phyloP scores from a whole-genome alignment of 2,113 vertebrate genomes.

The Ursus arctos region DNA sequence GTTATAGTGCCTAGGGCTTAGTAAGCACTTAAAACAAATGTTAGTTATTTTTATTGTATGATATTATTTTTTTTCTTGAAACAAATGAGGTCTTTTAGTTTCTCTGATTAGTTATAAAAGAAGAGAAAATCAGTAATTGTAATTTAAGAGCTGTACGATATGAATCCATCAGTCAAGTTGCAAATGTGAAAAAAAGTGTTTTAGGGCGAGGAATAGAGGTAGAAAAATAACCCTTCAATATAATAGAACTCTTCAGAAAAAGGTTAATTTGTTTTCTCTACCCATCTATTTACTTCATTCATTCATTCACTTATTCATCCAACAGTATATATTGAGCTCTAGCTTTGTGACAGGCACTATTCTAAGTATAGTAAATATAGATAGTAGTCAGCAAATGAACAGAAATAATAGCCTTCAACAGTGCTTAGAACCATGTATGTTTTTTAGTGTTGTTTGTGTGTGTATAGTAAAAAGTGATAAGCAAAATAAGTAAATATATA shows the following conservation, averaged over 20 bases:
- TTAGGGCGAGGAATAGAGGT: background rate
- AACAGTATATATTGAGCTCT: background rate
- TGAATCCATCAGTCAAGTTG: background rate
- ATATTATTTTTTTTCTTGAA: slow-evolving; percentile 22
- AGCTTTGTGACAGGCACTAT: background rate
- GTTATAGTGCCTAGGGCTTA: background rate
- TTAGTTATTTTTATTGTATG: background rate
- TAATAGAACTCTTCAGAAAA: slow-evolving; percentile 6
- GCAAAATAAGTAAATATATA: background rate
- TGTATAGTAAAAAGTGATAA: background rate
- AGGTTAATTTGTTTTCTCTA: background rate
- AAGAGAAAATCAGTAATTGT: background rate
- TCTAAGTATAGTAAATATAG: background rate
- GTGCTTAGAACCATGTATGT: background rate
- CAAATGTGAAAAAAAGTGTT: background rate
- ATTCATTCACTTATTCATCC: background rate
- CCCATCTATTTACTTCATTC: background rate
- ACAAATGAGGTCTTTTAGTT: background rate
- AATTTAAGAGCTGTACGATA: background rate
- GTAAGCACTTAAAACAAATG: background rate
- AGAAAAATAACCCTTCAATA: background rate
- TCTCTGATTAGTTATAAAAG: background rate
- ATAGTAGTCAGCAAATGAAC: background rate
- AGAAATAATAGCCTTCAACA: background rate
- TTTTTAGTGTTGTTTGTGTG: background rate